Evolutionary conservation across 1,140 invertebrate species (phyloP).

Genomic region (Pollicipes pollicipes): DNA sequence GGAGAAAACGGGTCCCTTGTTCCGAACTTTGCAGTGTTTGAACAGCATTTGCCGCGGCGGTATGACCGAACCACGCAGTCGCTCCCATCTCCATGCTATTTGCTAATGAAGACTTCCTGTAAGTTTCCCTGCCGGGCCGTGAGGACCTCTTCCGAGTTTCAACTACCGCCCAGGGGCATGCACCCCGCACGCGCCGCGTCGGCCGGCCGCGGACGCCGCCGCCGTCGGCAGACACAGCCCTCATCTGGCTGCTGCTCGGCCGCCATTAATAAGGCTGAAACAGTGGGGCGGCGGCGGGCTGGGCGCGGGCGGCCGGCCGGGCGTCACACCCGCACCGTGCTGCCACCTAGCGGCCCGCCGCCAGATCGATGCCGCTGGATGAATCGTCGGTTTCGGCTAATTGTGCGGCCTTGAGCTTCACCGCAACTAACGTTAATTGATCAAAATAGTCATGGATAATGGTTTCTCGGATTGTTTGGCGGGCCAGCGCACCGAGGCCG

Average conservation of each 20-base stretch:
- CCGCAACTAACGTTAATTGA: background rate
- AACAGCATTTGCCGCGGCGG: too few relatives aligned
- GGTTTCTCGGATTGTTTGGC: background rate
- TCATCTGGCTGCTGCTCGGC: background rate
- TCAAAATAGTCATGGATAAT: constrained; percentile 1
- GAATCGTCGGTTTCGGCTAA: background rate
- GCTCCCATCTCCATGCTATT: too few relatives aligned
- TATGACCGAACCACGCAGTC: too few relatives aligned
- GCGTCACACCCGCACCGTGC: background rate
- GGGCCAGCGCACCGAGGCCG: background rate
- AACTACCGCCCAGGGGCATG: too few relatives aligned
- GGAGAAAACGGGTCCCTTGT: too few relatives aligned
- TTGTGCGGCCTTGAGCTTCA: background rate
- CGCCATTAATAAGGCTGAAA: background rate
- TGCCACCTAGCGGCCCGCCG: background rate
- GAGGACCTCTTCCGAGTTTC: too few relatives aligned
- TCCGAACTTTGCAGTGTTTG: too few relatives aligned
- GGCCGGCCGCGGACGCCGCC: too few relatives aligned
- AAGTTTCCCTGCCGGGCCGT: too few relatives aligned
- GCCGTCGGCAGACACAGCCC: background rate
- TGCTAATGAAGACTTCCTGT: too few relatives aligned
- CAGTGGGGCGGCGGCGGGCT: too few relatives aligned
- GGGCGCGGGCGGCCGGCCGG: too few relatives aligned
- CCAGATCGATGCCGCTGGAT: background rate
- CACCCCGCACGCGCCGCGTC: background rate